Percentiles rank a stretch among this genome's conserved stretches.
phyloP scores from a whole-genome alignment of 2,888 invertebrate genomes.

The Willowsia nigromaculata region DNA sequence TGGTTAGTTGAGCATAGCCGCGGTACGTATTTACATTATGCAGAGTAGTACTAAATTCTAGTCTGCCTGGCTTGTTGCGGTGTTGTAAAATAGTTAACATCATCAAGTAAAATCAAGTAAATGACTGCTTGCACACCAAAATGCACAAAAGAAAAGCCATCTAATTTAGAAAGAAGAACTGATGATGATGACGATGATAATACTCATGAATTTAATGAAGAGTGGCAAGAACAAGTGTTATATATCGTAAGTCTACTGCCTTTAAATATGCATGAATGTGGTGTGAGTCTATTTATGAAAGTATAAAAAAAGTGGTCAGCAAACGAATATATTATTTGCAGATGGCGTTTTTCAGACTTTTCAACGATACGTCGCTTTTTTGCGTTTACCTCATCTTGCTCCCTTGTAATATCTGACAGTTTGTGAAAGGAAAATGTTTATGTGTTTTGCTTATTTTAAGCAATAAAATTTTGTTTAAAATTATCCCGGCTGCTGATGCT shows the following conservation, averaged over 20 bases:
- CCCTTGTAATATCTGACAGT: background rate
- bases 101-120: constrained; percentile 51
- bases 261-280: constrained; percentile 42
- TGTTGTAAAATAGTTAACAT: constrained; percentile 53
- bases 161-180: constrained; percentile 25
- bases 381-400: constrained; percentile 9
- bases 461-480: background rate
- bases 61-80: background rate
- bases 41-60: background rate
- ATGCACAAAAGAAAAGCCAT: constrained; percentile 10
- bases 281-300: background rate
- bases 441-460: constrained; percentile 13
- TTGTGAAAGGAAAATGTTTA: background rate
- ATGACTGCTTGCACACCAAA: constrained; percentile 13
- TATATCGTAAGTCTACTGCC: constrained; percentile 25
- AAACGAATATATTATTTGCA: constrained; percentile 2
- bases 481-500: background rate
- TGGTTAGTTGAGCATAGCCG: background rate
- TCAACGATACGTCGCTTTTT: background rate
- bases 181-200: constrained; percentile 27
- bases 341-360: background rate
- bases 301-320: background rate
- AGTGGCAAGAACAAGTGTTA: constrained; percentile 64
- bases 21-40: background rate
- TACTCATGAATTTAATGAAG: constrained; percentile 61